These are phyloP conservation scores for Sanderia malayensis DNA, from an alignment of 30 jellyfish, hydroid and myxozoan genomes.

Conservation along the genomic window DNA sequence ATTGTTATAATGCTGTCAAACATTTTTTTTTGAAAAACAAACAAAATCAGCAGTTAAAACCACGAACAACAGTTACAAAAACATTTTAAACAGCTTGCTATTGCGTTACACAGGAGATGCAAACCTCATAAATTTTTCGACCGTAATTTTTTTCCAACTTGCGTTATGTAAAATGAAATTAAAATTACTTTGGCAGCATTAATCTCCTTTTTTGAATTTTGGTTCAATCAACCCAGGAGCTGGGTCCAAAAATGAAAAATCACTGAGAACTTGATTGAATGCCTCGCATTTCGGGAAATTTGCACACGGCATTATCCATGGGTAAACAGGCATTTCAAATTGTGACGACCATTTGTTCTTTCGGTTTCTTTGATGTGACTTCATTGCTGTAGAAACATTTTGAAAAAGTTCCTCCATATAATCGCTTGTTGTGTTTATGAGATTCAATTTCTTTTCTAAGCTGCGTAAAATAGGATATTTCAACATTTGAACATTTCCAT, in stretches of 20 bases:
- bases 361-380: constrained; percentile 23
- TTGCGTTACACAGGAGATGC: no score
- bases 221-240: not conserved
- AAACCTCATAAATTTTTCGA: no score
- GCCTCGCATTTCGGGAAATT: constrained; percentile 70
- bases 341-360: constrained; percentile 76
- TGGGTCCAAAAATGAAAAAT: constrained; percentile 14
- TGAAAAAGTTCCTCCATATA: constrained; percentile 46
- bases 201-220: not conserved
- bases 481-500: not conserved
- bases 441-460: not conserved
- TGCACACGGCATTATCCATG: constrained; percentile 86
- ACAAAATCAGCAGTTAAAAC: no score
- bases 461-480: constrained; percentile 8
- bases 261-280: not conserved
- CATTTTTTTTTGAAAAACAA: no score
- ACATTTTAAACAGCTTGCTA: no score
- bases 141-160: no score
- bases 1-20: no score
- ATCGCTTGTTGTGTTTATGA: not conserved
- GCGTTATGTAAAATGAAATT: no score
- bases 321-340: constrained; percentile 85
- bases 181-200: no score
- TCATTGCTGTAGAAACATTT: constrained; percentile 4
- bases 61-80: no score